These are phyloP conservation scores for Chroicocephalus ridibundus DNA, from an alignment of 2,113 vertebrate genomes.

Conservation along the genomic window DNA sequence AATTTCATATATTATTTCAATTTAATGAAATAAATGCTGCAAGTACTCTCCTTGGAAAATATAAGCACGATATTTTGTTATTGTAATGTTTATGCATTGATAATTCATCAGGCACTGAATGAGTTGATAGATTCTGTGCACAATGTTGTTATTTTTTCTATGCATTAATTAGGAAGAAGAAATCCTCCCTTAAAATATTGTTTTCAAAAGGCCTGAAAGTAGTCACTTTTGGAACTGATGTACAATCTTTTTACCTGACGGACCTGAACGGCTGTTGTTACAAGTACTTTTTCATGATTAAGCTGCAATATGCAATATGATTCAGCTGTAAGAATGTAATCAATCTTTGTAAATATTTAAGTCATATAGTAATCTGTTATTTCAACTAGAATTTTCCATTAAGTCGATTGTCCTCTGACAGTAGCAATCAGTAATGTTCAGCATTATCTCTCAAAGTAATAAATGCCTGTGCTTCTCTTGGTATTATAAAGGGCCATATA, in stretches of 20 bases:
- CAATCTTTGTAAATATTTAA: constrained; percentile 23
- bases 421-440: constrained; percentile 2
- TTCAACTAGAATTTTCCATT: constrained; percentile 12
- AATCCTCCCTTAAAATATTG: neutral
- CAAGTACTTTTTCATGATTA: neutral
- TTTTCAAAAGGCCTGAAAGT: neutral
- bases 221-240: neutral
- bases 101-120: neutral
- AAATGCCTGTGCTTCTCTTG: neutral
- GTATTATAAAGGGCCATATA: neutral
- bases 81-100: neutral
- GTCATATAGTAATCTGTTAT: neutral
- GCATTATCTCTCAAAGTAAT: neutral
- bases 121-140: neutral
- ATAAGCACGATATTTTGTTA: neutral
- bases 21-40: neutral
- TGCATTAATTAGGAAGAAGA: neutral
- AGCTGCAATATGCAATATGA: neutral
- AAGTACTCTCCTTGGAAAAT: neutral
- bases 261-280: neutral
- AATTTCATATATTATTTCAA: neutral
- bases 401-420: neutral
- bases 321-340: neutral
- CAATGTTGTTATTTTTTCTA: neutral
- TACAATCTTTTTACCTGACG: neutral